Percentiles rank a stretch among this genome's conserved stretches.
Conservation (phyloP, 2,888 invertebrate genomes). For the Drosophila parthenogenetica region DNA sequence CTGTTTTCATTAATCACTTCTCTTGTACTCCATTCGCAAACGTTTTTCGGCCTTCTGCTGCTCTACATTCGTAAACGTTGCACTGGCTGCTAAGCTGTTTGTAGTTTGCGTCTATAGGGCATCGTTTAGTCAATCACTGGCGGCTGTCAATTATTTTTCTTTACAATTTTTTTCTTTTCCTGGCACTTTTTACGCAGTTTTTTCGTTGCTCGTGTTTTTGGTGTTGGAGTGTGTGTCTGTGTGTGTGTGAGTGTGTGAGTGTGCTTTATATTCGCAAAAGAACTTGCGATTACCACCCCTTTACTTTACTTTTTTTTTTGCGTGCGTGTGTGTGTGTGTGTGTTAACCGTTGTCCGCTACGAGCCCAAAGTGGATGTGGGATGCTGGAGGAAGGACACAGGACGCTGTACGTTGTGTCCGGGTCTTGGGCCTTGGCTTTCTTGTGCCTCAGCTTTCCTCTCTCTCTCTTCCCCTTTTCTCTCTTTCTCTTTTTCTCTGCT, state of each 20-base stretch:
- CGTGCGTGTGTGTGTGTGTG: not conserved
- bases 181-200: conserved; percentile 30
- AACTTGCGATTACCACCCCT: conserved; percentile 68
- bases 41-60: not conserved
- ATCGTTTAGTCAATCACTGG: conserved; percentile 1
- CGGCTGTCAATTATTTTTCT: not conserved
- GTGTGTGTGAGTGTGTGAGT: no score
- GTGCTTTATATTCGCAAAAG: conserved; percentile 44
- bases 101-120: not conserved
- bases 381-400: conserved; percentile 15
- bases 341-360: conserved; percentile 48
- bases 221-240: no score
- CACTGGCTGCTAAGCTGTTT: not conserved
- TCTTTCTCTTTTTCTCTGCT: conserved; percentile 7
- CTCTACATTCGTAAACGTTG: not conserved
- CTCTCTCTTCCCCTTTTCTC: conserved; percentile 3
- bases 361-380: conserved; percentile 20
- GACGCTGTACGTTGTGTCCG: conserved; percentile 51
- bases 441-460: conserved; percentile 22
- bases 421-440: conserved; percentile 52
- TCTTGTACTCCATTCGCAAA: not conserved
- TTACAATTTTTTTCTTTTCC: not conserved
- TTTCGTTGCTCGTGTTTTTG: conserved; percentile 10
- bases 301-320: conserved; percentile 50
- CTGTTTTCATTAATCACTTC: not conserved